phyloP scores from a whole-genome alignment of 2,888 invertebrate genomes.

The Himalopsyche anomala region DNA sequence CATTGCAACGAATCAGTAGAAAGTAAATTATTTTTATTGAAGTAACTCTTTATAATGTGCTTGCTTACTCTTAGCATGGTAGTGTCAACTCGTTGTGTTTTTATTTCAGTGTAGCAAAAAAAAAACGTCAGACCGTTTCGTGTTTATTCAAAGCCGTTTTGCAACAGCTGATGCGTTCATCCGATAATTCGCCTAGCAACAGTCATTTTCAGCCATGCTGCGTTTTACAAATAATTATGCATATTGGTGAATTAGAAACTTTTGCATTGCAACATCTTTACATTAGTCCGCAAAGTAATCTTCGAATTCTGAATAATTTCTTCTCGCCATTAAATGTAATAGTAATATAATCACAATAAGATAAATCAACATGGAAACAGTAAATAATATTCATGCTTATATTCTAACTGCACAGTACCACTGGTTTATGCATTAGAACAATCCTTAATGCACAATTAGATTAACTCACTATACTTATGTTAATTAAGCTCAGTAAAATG shows the following conservation, averaged over 20 bases:
- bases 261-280: conserved; percentile 7
- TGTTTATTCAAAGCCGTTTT: conserved; percentile 18
- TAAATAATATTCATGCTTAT: no score
- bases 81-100: no score
- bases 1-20: no score
- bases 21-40: no score
- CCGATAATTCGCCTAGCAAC: background rate
- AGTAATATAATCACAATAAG: background rate
- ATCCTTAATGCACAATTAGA: no score
- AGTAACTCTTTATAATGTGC: no score
- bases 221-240: background rate
- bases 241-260: conserved; percentile 9
- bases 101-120: background rate
- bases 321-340: background rate
- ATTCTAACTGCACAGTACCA: no score
- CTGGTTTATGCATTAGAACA: no score
- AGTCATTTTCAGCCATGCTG: background rate
- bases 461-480: no score
- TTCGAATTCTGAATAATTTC: background rate
- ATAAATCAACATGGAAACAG: no score
- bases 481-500: no score
- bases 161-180: conserved; percentile 13
- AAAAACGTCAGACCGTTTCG: background rate
- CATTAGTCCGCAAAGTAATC: background rate
- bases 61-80: no score